Evolutionary conservation across 2,113 vertebrate genomes (phyloP).

Genomic region (Hipposideros armiger): DNA sequence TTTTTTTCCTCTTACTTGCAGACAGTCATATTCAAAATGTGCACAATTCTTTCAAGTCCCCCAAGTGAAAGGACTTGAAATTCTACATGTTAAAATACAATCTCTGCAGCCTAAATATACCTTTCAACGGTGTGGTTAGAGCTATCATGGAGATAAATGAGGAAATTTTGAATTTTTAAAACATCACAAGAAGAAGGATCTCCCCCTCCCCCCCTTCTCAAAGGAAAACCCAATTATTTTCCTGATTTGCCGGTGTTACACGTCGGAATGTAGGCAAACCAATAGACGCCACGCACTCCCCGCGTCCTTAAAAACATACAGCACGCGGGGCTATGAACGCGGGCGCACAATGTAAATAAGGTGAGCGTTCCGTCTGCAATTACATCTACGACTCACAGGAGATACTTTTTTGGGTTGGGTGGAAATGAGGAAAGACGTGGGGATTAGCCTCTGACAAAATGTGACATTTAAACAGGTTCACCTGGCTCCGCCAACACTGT

Average conservation of each 20-base stretch:
- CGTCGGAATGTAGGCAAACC: slow-evolving; percentile 58
- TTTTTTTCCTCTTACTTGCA: slow-evolving; percentile 64
- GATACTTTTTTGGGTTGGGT: background rate
- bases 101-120: slow-evolving; percentile 49
- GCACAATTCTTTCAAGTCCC: slow-evolving; percentile 76
- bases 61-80: slow-evolving; percentile 53
- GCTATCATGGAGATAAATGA: slow-evolving; percentile 62
- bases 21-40: slow-evolving; percentile 72
- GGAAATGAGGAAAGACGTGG: slow-evolving; percentile 16
- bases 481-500: slow-evolving; percentile 52
- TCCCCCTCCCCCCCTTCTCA: background rate
- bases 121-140: slow-evolving; percentile 63
- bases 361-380: background rate
- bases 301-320: background rate
- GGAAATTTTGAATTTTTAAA: slow-evolving; percentile 74
- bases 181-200: slow-evolving; percentile 49
- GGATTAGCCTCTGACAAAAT: slow-evolving; percentile 70
- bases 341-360: background rate
- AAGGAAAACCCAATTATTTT: slow-evolving; percentile 80
- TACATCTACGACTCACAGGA: background rate
- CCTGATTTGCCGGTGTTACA: slow-evolving; percentile 55
- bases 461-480: slow-evolving; percentile 67
- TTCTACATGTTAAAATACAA: slow-evolving; percentile 40
- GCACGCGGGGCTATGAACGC: background rate
- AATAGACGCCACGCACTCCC: background rate